Evolutionary conservation across 2,113 vertebrate genomes (phyloP).

Genomic region (Sisor rabdophorus): DNA sequence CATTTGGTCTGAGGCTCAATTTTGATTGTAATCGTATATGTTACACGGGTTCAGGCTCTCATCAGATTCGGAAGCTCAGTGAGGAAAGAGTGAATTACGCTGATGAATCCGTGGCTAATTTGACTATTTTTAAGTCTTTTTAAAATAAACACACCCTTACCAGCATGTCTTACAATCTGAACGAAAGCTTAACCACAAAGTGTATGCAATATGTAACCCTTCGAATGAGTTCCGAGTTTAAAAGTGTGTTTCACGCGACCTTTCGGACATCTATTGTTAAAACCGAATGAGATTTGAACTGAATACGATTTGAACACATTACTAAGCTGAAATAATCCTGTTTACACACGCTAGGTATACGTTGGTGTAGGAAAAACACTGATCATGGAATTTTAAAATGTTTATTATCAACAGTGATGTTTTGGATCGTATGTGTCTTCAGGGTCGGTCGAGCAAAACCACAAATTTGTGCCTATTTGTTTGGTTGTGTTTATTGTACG

Average conservation of each 20-base stretch:
- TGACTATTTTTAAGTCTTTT: conserved; percentile 16
- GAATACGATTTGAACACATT: background rate
- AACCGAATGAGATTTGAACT: background rate
- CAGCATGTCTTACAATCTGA: conserved; percentile 40
- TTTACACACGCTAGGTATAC: background rate
- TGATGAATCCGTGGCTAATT: background rate
- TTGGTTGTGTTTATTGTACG: conserved; percentile 49
- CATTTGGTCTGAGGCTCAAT: background rate
- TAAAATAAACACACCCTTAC: conserved; percentile 26
- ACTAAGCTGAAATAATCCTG: background rate
- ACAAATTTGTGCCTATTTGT: conserved; percentile 53
- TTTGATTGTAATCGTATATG: background rate
- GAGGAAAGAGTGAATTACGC: background rate
- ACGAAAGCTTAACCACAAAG: conserved; percentile 9
- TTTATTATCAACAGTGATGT: conserved; percentile 19
- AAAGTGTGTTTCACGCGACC: background rate
- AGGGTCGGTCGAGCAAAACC: conserved; percentile 41
- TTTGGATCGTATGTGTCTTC: conserved; percentile 38
- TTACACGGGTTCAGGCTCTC: conserved; percentile 11
- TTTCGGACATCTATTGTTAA: conserved; percentile 13
- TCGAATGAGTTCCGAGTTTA: background rate
- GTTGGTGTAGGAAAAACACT: background rate
- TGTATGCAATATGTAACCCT: conserved; percentile 37
- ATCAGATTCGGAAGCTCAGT: background rate
- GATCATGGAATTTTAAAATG: conserved; percentile 1